Conservation (phyloP, 64 coral and sea anemone genomes). For the Orbicella faveolata region DNA sequence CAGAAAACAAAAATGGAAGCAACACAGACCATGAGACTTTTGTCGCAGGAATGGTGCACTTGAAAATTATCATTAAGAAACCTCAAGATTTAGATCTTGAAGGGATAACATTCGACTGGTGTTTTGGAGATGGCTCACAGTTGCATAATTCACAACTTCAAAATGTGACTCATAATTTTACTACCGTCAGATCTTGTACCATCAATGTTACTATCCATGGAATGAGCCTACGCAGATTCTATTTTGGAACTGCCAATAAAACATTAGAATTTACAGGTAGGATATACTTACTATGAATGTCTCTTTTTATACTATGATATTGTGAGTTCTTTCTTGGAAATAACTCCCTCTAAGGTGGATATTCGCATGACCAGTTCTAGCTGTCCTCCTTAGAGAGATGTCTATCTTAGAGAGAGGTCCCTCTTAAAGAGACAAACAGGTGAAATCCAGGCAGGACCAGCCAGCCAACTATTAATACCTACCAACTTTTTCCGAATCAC, state of each 20-base stretch:
- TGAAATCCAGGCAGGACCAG: no score
- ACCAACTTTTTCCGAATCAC: no score
- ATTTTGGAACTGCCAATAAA: constrained; percentile 10
- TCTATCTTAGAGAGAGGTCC: no score
- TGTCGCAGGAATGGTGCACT: not conserved
- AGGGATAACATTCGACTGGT: not conserved
- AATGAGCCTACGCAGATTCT: not conserved
- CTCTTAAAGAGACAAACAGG: no score
- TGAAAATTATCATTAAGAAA: constrained; percentile 15
- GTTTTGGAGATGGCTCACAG: constrained; percentile 19
- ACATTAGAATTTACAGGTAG: constrained; percentile 25
- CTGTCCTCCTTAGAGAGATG: no score
- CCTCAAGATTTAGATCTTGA: not conserved
- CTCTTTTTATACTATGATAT: no score
- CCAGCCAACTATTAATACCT: no score
- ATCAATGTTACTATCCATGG: constrained; percentile 23
- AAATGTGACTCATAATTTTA: constrained; percentile 37
- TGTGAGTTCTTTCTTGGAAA: no score
- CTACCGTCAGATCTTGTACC: not conserved
- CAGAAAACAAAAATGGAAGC: not conserved
- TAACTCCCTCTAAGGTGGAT: no score
- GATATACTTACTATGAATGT: not conserved
- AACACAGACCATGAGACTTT: not conserved
- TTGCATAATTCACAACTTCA: not conserved
- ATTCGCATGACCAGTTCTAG: no score